Percentiles rank a stretch among this genome's conserved stretches.
phyloP scores from a whole-genome alignment of 2,797 vertebrate species.

The Scolopax bukidnonensis region DNA sequence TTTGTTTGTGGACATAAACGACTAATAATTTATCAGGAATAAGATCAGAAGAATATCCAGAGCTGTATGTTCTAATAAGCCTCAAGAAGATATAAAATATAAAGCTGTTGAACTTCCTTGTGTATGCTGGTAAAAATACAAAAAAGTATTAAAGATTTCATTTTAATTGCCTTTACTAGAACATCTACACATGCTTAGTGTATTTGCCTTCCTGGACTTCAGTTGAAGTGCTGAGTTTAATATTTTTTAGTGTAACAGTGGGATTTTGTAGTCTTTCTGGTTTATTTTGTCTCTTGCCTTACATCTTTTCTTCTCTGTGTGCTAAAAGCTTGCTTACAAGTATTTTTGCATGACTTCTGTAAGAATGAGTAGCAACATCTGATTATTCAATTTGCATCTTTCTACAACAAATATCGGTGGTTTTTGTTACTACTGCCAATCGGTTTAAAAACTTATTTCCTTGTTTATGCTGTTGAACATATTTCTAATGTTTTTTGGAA shows the following conservation, averaged over 20 bases:
- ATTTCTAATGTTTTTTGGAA: not conserved
- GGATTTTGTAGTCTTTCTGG: not conserved
- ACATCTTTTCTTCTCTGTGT: not conserved
- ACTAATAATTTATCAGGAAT: not conserved
- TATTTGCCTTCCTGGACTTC: not conserved
- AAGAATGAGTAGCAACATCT: not conserved
- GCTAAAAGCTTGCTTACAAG: not conserved
- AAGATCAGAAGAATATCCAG: not conserved
- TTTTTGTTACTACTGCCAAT: not conserved
- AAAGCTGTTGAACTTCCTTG: not conserved
- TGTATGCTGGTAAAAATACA: not conserved
- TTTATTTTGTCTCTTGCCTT: not conserved
- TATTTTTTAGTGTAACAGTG: not conserved
- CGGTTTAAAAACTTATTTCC: not conserved
- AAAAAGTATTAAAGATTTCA: not conserved
- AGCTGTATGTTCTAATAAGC: not conserved
- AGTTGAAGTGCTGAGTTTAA: not conserved
- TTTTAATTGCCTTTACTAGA: not conserved
- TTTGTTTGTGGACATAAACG: not conserved
- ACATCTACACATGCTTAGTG: fast-evolving
- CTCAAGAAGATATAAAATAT: not conserved
- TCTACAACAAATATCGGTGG: not conserved
- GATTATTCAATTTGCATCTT: not conserved
- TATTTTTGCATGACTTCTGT: not conserved
- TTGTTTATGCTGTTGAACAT: not conserved